These are phyloP conservation scores for Phengaris arion DNA, from an alignment of 2,888 invertebrate species.

Conservation along the genomic window DNA sequence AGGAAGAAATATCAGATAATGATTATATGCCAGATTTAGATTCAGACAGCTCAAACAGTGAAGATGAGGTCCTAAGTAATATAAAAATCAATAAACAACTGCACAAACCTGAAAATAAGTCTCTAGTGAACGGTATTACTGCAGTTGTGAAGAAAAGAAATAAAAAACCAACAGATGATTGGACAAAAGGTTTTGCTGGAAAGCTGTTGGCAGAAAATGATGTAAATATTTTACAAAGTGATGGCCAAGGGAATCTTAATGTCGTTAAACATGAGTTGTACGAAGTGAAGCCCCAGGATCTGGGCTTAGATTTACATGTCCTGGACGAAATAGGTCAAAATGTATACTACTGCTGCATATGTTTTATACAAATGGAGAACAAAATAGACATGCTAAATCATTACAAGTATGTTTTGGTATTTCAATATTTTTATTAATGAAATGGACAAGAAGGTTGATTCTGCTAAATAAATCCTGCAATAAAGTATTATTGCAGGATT, in stretches of 20 bases:
- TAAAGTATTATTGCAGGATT: too few relatives aligned
- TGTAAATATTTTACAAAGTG: constrained; percentile 35
- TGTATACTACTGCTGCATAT: constrained; percentile 63
- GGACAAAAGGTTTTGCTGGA: constrained; percentile 29
- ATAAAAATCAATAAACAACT: constrained; percentile 55
- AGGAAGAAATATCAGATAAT: constrained; percentile 48
- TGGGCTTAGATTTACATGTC: constrained; percentile 23
- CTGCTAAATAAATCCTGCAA: too few relatives aligned
- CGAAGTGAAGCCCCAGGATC: constrained; percentile 38
- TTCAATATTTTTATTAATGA: background rate
- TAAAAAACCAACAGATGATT: constrained; percentile 36
- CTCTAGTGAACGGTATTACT: constrained; percentile 35
- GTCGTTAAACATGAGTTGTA: constrained; percentile 46
- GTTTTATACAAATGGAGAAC: constrained; percentile 54
- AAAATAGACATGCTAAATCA: constrained; percentile 59
- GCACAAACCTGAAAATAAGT: constrained; percentile 37
- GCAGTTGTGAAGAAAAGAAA: constrained; percentile 39
- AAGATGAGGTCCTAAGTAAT: constrained; percentile 55
- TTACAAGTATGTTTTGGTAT: constrained; percentile 56
- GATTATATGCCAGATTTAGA: constrained; percentile 43
- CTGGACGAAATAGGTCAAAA: constrained; percentile 27
- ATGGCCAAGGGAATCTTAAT: constrained; percentile 42
- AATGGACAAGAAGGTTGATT: too few relatives aligned
- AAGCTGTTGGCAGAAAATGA: constrained; percentile 29
- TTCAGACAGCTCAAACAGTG: constrained; percentile 61